Evolutionary conservation across 2,888 invertebrate genomes (phyloP).

Genomic region (Tetheella fluctuosa): DNA sequence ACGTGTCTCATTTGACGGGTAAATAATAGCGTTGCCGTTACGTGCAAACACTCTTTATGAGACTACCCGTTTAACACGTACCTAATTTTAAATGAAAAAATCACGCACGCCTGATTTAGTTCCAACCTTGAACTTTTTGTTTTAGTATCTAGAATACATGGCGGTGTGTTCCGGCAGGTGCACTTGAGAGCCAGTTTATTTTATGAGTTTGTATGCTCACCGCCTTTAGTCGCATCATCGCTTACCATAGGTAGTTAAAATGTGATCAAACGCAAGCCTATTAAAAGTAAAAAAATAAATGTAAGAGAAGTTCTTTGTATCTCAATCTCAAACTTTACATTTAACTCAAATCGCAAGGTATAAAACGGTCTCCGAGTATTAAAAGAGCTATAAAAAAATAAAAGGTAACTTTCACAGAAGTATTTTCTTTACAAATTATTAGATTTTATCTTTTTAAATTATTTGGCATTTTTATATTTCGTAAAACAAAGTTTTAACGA

Average conservation of each 20-base stretch:
- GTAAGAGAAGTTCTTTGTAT: neutral
- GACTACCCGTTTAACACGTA: constrained; percentile 26
- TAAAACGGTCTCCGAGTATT: neutral
- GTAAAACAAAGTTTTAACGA: constrained; percentile 55
- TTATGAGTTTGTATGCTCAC: too few species aligned
- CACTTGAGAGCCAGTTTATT: too few species aligned
- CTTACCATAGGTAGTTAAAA: too few species aligned
- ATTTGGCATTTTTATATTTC: constrained; percentile 32
- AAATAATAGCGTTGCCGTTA: constrained; percentile 56
- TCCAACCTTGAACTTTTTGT: neutral
- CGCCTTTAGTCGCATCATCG: too few species aligned
- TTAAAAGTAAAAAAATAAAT: too few species aligned
- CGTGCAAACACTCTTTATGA: constrained; percentile 57
- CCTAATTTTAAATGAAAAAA: constrained; percentile 12
- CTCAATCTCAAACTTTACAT: neutral
- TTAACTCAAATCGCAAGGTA: neutral
- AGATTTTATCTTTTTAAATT: constrained; percentile 27
- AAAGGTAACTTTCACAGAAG: constrained; percentile 16
- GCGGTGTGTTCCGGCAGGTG: too few species aligned
- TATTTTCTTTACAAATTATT: constrained; percentile 27
- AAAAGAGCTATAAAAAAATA: constrained; percentile 3
- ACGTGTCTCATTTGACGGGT: constrained; percentile 57
- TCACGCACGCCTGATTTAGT: constrained; percentile 14
- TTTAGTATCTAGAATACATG: too few species aligned
- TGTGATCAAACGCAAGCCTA: too few species aligned